Conservation (phyloP, 2,888 invertebrate species). For the Hylaea fasciaria region DNA sequence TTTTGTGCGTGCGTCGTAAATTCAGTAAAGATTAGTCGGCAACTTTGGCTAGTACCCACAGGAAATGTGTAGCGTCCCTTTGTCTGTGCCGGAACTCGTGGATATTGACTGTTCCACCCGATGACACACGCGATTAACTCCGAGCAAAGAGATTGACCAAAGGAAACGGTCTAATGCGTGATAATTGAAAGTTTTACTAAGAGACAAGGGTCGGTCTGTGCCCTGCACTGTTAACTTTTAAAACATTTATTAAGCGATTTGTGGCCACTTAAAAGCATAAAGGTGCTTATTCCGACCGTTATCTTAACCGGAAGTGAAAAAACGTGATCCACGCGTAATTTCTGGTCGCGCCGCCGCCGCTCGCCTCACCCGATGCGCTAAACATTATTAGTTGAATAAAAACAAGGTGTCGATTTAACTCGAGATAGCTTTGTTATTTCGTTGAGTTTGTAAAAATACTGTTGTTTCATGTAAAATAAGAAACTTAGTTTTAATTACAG, state of each 20-base stretch:
- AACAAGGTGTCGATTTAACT: constrained; percentile 77
- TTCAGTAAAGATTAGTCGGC: constrained; percentile 67
- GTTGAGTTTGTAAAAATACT: constrained; percentile 68
- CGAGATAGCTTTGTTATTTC: constrained; percentile 71
- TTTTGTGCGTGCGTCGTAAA: constrained; percentile 53
- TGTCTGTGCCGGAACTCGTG: constrained; percentile 69
- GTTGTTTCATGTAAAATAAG: constrained; percentile 40
- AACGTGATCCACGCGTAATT: constrained; percentile 73
- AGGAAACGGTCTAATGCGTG: constrained; percentile 73
- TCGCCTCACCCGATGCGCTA: constrained; percentile 56
- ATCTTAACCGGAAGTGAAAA: constrained; percentile 78
- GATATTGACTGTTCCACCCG: constrained; percentile 70
- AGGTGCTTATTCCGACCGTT: constrained; percentile 77
- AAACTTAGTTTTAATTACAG: not conserved
- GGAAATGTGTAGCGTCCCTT: constrained; percentile 68
- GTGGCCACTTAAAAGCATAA: constrained; percentile 73
- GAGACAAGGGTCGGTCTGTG: constrained; percentile 49
- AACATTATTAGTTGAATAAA: constrained; percentile 75
- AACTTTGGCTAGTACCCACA: constrained; percentile 57
- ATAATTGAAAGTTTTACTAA: constrained; percentile 71
- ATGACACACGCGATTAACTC: constrained; percentile 66
- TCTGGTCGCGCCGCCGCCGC: constrained; percentile 63
- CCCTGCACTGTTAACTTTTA: constrained; percentile 53
- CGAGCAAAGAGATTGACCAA: constrained; percentile 61
- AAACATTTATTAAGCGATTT: constrained; percentile 67